Evolutionary conservation across 2,797 vertebrate species (phyloP).

Genomic region (Lepus townsendii): DNA sequence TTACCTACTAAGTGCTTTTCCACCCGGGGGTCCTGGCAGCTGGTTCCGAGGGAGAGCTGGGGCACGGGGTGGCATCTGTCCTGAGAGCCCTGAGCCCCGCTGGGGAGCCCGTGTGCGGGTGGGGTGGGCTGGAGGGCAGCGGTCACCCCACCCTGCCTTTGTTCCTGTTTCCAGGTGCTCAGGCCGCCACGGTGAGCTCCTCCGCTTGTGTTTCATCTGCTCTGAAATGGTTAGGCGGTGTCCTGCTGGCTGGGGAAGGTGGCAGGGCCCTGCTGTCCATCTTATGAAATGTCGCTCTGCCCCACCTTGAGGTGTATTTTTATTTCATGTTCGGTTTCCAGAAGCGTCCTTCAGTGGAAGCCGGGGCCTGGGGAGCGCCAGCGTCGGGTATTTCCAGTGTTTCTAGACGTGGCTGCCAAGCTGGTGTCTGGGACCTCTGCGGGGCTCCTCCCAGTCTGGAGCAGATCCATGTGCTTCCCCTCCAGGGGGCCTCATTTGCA

Average conservation of each 20-base stretch:
- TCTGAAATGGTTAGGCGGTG: slow-evolving; percentile 45
- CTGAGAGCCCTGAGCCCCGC: slow-evolving; percentile 14
- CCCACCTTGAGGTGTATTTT: neutral
- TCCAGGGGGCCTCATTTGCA: neutral
- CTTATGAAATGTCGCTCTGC: neutral
- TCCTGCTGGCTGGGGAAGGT: neutral
- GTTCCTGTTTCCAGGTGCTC: slow-evolving; percentile 71
- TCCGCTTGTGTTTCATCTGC: slow-evolving; percentile 56
- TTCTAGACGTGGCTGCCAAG: neutral
- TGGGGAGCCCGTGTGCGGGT: slow-evolving; percentile 80
- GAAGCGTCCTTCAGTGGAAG: neutral
- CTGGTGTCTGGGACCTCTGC: neutral
- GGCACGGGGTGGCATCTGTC: slow-evolving; percentile 23
- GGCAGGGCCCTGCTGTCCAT: neutral
- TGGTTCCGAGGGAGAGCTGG: slow-evolving; percentile 32
- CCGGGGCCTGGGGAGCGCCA: neutral
- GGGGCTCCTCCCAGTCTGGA: neutral
- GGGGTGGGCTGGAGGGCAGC: slow-evolving; percentile 56
- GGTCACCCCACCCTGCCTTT: slow-evolving; percentile 44
- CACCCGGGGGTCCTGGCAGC: neutral
- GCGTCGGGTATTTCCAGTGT: neutral
- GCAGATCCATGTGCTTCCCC: neutral
- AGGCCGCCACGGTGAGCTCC: slow-evolving; percentile 71
- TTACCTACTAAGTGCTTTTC: slow-evolving; percentile 48
- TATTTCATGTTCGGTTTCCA: slow-evolving; percentile 23